Percentiles rank a stretch among this genome's conserved stretches.
phyloP scores from a whole-genome alignment of 2,113 vertebrate species.

The Cyprinodon brontotheroides region DNA sequence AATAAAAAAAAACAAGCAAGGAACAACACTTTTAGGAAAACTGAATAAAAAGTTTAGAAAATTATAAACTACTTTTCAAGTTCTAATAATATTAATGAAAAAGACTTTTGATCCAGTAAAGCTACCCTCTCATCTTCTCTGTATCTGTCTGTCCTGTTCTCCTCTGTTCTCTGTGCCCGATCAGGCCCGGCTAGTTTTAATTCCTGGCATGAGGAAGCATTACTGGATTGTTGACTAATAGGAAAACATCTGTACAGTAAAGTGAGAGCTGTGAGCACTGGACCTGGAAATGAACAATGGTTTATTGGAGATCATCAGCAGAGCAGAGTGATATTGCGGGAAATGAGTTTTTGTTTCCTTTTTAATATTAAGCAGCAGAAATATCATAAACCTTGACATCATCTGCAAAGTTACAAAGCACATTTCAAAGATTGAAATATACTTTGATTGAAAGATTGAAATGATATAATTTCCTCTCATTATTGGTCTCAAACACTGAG shows the following conservation, averaged over 20 bases:
- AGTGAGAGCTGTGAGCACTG: constrained; percentile 30
- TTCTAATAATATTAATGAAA: background rate
- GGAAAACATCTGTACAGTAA: constrained; percentile 76
- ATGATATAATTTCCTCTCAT: background rate
- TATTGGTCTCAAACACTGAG: background rate
- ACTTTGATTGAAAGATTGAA: background rate
- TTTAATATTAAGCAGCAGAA: background rate
- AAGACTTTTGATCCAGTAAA: background rate
- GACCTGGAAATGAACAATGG: constrained; percentile 14
- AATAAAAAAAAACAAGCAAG: background rate
- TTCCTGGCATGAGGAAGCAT: constrained; percentile 71
- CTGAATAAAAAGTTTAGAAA: background rate
- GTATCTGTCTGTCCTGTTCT: constrained; percentile 17
- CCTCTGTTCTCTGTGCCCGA: constrained; percentile 28
- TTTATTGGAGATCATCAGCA: constrained; percentile 1
- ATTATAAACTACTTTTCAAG: background rate
- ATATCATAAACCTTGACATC: background rate
- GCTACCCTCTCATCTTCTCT: background rate
- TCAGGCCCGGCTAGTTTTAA: constrained; percentile 61
- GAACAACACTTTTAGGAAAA: background rate
- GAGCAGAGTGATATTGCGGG: background rate
- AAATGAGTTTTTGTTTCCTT: background rate
- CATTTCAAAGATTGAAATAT: background rate
- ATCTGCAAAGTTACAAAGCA: background rate
- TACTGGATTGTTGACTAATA: constrained; percentile 76